Conservation (phyloP, 2,113 vertebrate genomes). For the Talpa occidentalis region DNA sequence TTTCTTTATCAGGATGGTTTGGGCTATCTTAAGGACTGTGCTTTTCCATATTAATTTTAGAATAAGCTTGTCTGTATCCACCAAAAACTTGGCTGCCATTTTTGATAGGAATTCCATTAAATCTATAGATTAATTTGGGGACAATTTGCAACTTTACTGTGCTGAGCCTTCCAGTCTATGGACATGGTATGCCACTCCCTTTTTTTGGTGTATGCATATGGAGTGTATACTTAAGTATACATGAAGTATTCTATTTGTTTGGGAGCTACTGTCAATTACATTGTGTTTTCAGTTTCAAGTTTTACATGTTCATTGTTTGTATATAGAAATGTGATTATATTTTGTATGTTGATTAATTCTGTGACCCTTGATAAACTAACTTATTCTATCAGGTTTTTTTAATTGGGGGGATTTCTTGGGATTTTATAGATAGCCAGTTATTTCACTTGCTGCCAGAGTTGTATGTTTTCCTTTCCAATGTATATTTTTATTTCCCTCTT, state of each 20-base stretch:
- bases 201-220: not conserved
- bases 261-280: not conserved
- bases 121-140: not conserved
- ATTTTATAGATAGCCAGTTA: not conserved
- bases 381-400: not conserved
- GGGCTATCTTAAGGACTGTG: not conserved
- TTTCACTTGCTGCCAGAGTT: not conserved
- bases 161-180: not conserved
- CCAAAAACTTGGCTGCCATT: not conserved
- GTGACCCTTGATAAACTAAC: not conserved
- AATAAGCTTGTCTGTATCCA: not conserved
- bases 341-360: not conserved
- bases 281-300: slow-evolving; percentile 12
- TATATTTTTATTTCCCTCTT: not conserved
- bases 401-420: not conserved
- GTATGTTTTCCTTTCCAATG: not conserved
- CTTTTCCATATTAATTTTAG: not conserved
- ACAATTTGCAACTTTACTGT: not conserved
- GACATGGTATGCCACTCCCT: not conserved
- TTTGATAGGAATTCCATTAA: slow-evolving; percentile 8
- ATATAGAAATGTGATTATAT: not conserved
- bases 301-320: not conserved
- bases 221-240: not conserved
- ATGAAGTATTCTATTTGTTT: not conserved
- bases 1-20: not conserved